Percentiles rank a stretch among this genome's conserved stretches.
These are phyloP conservation scores for Lagenorhynchus albirostris DNA, from an alignment of 2,113 vertebrate species.

Conservation along the genomic window DNA sequence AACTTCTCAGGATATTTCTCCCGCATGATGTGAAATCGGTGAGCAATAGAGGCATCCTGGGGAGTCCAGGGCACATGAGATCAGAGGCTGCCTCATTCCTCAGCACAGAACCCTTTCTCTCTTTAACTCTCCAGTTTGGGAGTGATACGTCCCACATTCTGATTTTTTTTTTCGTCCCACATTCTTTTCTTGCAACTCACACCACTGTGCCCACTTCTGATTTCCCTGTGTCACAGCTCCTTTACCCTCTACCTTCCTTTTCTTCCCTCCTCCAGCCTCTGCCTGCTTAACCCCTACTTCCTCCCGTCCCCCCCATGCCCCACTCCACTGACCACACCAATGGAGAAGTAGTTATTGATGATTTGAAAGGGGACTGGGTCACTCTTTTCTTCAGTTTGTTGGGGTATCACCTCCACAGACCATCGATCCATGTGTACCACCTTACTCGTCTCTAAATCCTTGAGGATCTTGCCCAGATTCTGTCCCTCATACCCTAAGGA, in stretches of 20 bases:
- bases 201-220: neutral
- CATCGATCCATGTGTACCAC: slow-evolving; percentile 90
- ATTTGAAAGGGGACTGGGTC: slow-evolving; percentile 95
- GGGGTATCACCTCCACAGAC: slow-evolving; percentile 89
- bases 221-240: neutral
- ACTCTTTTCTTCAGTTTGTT: slow-evolving; percentile 85
- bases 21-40: slow-evolving; percentile 93
- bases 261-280: neutral
- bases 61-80: neutral
- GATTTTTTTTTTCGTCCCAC: neutral
- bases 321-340: slow-evolving; percentile 90
- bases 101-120: neutral
- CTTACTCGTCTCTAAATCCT: slow-evolving; percentile 87
- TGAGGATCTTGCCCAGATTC: slow-evolving; percentile 88
- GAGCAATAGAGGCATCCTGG: slow-evolving; percentile 95
- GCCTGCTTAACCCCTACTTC: neutral
- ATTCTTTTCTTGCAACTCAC: neutral
- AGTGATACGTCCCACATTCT: neutral
- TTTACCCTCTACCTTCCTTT: neutral
- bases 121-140: neutral
- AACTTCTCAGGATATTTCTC: slow-evolving; percentile 95
- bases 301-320: neutral
- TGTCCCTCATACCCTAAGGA: slow-evolving; percentile 90
- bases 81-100: neutral
- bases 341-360: slow-evolving; percentile 98